Percentiles rank a stretch among this genome's conserved stretches.
Conservation (phyloP, 2,888 invertebrate genomes). For the Exephanes ischioxanthus region DNA sequence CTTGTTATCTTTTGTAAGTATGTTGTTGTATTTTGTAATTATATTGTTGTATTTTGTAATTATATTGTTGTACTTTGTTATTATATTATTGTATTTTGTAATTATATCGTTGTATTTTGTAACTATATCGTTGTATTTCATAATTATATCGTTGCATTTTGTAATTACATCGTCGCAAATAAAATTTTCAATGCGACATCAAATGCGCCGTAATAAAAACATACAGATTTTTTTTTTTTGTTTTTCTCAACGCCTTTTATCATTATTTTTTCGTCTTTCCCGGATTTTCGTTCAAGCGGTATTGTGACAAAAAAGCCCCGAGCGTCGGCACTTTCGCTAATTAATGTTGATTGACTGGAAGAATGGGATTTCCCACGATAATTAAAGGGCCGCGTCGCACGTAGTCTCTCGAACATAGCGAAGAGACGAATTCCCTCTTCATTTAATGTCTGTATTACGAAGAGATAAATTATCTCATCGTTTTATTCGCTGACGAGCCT, state of each 20-base stretch:
- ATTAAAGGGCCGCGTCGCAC: constrained; percentile 8
- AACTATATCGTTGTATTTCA: neutral
- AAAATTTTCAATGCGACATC: too few relatives aligned
- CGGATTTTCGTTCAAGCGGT: too few relatives aligned
- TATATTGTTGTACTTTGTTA: neutral
- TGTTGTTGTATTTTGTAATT: neutral
- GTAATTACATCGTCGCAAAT: neutral
- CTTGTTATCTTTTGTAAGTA: neutral
- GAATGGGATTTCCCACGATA: constrained; percentile 42
- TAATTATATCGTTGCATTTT: neutral
- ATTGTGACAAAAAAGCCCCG: neutral
- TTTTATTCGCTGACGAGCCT: constrained; percentile 26
- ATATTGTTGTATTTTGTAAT: neutral
- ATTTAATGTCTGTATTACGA: neutral
- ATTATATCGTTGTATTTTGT: neutral
- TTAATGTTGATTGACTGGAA: constrained; percentile 31
- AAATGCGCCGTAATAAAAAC: too few relatives aligned
- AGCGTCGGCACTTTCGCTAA: constrained; percentile 16
- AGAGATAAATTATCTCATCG: constrained; percentile 7
- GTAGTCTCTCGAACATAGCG: neutral
- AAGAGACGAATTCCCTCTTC: constrained; percentile 10
- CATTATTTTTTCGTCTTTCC: too few relatives aligned
- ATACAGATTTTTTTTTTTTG: too few relatives aligned
- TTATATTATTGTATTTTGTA: neutral
- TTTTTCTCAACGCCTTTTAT: too few relatives aligned